A percentile compares a stretch with the other conserved stretches of the same genome.
phyloP scores from a whole-genome alignment of 2,797 vertebrate species.

The Neomorphus geoffroyi region DNA sequence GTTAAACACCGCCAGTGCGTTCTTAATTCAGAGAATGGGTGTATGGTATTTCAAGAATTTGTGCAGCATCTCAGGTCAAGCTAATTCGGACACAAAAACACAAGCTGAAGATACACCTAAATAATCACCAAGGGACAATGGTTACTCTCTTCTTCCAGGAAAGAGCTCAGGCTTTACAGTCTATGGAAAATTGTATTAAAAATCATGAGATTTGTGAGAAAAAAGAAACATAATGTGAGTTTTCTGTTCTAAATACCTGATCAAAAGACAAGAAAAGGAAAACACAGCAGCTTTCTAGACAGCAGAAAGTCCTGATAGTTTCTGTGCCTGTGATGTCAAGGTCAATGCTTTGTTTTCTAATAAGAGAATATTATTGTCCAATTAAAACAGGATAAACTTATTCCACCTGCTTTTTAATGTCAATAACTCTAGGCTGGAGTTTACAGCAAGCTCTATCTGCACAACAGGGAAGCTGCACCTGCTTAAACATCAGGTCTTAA shows the following conservation, averaged over 20 bases:
- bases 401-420: conserved; percentile 58
- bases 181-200: conserved; percentile 15
- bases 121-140: conserved; percentile 5
- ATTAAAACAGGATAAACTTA: conserved; percentile 66
- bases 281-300: not conserved
- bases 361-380: conserved; percentile 58
- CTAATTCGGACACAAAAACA: not conserved
- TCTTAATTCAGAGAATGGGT: not conserved
- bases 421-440: conserved; percentile 22
- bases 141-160: conserved; percentile 11
- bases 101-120: not conserved
- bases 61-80: not conserved
- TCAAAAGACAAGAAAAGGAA: not conserved
- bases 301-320: conserved; percentile 31
- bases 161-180: conserved; percentile 37
- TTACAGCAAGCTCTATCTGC: conserved; percentile 14
- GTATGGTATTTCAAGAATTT: conserved; percentile 26
- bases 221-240: conserved; percentile 33
- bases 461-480: not conserved
- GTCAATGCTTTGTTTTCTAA: conserved; percentile 60
- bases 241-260: conserved; percentile 37
- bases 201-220: conserved; percentile 21
- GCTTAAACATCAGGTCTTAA: conserved; percentile 3
- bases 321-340: conserved; percentile 34
- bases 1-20: not conserved